Conservation (phyloP, 1,140 invertebrate species). For the Trachymyrmex septentrionalis region DNA sequence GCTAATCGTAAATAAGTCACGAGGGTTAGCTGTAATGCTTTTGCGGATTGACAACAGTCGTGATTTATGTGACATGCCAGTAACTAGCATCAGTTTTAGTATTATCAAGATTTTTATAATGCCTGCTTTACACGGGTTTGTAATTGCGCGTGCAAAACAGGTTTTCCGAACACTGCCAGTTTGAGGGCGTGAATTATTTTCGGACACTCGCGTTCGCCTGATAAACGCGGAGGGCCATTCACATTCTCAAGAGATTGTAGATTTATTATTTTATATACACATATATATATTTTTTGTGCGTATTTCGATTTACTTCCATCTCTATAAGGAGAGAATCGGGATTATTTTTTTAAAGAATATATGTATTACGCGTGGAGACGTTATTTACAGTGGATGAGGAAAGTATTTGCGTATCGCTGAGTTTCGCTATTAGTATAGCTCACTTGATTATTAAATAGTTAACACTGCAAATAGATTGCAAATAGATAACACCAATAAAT, state of each 20-base stretch:
- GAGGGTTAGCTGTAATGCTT: slow-evolving; percentile 40
- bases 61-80: slow-evolving; percentile 48
- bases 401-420: slow-evolving; percentile 22
- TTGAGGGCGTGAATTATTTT: slow-evolving; percentile 47
- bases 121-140: slow-evolving; percentile 35
- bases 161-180: slow-evolving; percentile 57
- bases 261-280: slow-evolving; percentile 48
- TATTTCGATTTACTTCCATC: slow-evolving; percentile 27
- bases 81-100: slow-evolving; percentile 52
- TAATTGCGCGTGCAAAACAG: slow-evolving; percentile 41
- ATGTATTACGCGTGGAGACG: slow-evolving; percentile 29
- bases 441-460: slow-evolving; percentile 26
- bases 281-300: slow-evolving; percentile 30
- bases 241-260: slow-evolving; percentile 43
- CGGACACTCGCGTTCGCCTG: not conserved
- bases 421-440: slow-evolving; percentile 3
- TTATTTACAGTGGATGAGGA: slow-evolving; percentile 35
- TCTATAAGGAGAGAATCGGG: slow-evolving; percentile 26
- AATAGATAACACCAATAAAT: not conserved
- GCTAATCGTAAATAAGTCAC: slow-evolving; percentile 21
- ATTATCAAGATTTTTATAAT: slow-evolving; percentile 44
- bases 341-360: slow-evolving; percentile 55
- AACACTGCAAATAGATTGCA: not conserved
- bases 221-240: slow-evolving; percentile 7
- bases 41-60: slow-evolving; percentile 25